Percentiles rank a stretch among this genome's conserved stretches.
Conservation (phyloP, 2,888 invertebrate genomes). For the Choristoneura rosaceana region DNA sequence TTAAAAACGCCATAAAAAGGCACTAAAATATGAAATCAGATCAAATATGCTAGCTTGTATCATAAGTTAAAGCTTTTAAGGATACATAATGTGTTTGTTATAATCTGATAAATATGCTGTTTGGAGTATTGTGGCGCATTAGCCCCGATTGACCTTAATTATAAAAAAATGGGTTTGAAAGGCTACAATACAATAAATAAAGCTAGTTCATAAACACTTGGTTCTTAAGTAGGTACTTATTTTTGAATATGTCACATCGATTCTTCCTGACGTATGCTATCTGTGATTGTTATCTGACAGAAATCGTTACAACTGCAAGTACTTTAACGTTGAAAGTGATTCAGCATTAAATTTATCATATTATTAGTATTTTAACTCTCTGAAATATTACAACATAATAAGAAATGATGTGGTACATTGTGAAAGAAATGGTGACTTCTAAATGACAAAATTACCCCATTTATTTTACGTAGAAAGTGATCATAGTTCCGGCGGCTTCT, state of each 20-base stretch:
- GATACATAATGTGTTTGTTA: too few relatives aligned
- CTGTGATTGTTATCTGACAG: not conserved
- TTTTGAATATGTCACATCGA: not conserved
- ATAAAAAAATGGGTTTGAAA: too few relatives aligned
- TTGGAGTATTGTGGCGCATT: too few relatives aligned
- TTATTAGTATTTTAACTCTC: not conserved
- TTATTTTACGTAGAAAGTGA: not conserved
- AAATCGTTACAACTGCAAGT: not conserved
- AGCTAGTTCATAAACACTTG: not conserved
- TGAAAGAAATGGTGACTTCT: not conserved
- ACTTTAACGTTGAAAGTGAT: conserved; percentile 10
- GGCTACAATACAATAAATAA: not conserved
- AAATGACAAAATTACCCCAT: not conserved
- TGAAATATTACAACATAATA: conserved; percentile 10
- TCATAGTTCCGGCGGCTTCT: not conserved
- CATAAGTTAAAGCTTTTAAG: too few relatives aligned
- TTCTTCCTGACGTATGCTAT: not conserved
- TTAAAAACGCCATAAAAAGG: too few relatives aligned
- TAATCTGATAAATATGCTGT: too few relatives aligned
- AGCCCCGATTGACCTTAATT: too few relatives aligned
- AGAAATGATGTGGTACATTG: not conserved
- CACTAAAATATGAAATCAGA: too few relatives aligned
- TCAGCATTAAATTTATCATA: conserved; percentile 8
- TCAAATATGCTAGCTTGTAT: too few relatives aligned
- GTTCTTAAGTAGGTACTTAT: not conserved